A percentile compares a stretch with the other conserved stretches of the same genome.
Conservation (phyloP, 2,888 invertebrate genomes). For the Galeopsomyia nigrocyanea region DNA sequence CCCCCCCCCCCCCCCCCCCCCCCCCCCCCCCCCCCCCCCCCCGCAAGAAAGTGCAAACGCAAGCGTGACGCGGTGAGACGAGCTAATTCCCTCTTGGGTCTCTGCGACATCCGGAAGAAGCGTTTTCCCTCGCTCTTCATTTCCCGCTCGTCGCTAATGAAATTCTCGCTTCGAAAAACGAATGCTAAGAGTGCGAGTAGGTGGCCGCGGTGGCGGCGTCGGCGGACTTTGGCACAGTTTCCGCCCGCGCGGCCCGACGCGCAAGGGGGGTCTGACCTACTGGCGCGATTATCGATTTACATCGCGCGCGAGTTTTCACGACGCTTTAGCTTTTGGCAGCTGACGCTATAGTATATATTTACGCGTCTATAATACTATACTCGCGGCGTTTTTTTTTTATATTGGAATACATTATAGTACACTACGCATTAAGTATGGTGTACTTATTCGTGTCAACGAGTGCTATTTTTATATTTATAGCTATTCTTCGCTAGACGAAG, state of each 20-base stretch:
- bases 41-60: constrained; percentile 27
- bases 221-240: constrained; percentile 53
- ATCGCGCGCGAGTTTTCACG: constrained; percentile 49
- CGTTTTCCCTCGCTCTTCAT: no score
- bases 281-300: constrained; percentile 61
- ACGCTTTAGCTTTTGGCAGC: constrained; percentile 46
- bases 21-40: not conserved
- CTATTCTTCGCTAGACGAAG: no score
- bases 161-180: not conserved
- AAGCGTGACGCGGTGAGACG: not conserved
- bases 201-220: not conserved
- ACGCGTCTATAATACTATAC: constrained; percentile 1
- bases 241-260: constrained; percentile 12
- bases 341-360: constrained; percentile 39
- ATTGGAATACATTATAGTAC: constrained; percentile 20
- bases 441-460: no score
- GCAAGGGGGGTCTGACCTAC: constrained; percentile 58
- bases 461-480: no score
- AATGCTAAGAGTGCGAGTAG: not conserved
- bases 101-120: no score
- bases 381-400: constrained; percentile 39
- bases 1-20: not conserved
- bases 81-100: no score
- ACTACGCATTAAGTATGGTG: no score
- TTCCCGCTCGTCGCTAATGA: no score